phyloP scores from a whole-genome alignment of 2,113 vertebrate genomes.

The Heliornis fulica region DNA sequence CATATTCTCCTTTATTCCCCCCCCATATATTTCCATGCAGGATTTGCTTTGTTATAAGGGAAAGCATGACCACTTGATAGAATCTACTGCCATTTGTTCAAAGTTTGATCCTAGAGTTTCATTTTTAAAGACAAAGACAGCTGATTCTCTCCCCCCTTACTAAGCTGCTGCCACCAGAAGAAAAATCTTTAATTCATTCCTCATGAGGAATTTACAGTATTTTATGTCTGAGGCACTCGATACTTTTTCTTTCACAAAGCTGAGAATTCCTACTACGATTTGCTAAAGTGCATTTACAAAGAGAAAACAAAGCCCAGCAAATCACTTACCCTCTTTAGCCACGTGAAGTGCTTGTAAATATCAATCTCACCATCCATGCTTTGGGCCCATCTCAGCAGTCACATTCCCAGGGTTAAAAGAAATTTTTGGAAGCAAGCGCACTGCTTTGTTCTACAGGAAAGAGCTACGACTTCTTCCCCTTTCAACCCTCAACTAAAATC shows the following conservation, averaged over 20 bases:
- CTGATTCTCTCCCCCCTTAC: constrained; percentile 19
- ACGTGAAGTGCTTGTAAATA: constrained; percentile 96
- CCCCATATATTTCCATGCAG: not conserved
- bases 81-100: constrained; percentile 18
- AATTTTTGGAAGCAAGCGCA: constrained; percentile 46
- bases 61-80: not conserved
- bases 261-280: not conserved
- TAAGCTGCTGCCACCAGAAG: not conserved
- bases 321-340: constrained; percentile 94
- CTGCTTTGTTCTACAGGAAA: constrained; percentile 58
- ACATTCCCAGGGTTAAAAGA: constrained; percentile 66
- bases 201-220: constrained; percentile 39
- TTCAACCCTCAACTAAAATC: constrained; percentile 38
- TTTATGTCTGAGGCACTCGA: not conserved
- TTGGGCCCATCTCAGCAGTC: constrained; percentile 87
- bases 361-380: constrained; percentile 97
- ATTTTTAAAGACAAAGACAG: constrained; percentile 73
- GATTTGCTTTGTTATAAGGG: not conserved
- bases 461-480: constrained; percentile 11
- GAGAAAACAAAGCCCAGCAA: constrained; percentile 48
- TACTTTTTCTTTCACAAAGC: not conserved
- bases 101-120: constrained; percentile 49
- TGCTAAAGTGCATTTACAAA: not conserved
- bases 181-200: constrained; percentile 63
- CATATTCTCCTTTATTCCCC: not conserved